Percentiles rank a stretch among this genome's conserved stretches.
phyloP scores from a whole-genome alignment of 2,797 vertebrate genomes.

The Acropternis orthonyx region DNA sequence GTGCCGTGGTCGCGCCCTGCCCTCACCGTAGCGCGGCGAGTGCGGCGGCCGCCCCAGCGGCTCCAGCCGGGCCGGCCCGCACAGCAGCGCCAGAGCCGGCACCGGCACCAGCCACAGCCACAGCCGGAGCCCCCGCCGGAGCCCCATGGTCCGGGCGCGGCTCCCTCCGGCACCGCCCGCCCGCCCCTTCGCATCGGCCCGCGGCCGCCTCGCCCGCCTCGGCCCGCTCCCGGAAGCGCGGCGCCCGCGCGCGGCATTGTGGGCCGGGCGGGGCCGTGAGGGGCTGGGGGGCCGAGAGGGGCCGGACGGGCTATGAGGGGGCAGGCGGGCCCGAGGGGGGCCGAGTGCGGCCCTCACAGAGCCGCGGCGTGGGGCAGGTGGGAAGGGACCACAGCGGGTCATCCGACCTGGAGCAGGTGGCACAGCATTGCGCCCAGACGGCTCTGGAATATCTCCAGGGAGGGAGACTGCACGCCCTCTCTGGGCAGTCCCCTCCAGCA shows the following conservation, averaged over 20 bases:
- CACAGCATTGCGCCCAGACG: too few species aligned
- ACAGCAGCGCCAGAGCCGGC: not conserved
- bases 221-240: constrained; percentile 15
- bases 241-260: not conserved
- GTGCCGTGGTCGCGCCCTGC: not conserved
- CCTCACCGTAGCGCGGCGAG: constrained; percentile 21
- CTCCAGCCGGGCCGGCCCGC: not conserved
- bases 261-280: too few species aligned
- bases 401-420: too few species aligned
- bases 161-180: not conserved
- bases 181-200: not conserved
- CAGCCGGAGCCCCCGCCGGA: not conserved
- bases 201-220: not conserved
- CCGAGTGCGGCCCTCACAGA: accelerated
- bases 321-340: too few species aligned
- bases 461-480: too few species aligned
- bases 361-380: too few species aligned
- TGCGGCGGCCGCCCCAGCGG: not conserved
- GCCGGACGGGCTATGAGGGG: too few species aligned
- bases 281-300: too few species aligned
- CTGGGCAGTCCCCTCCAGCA: too few species aligned
- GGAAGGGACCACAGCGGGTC: too few species aligned
- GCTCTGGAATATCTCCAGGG: too few species aligned
- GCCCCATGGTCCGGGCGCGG: constrained; percentile 1
- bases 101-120: not conserved